phyloP scores from a whole-genome alignment of 2,113 vertebrate species.

The Nyctibius bracteatus region DNA sequence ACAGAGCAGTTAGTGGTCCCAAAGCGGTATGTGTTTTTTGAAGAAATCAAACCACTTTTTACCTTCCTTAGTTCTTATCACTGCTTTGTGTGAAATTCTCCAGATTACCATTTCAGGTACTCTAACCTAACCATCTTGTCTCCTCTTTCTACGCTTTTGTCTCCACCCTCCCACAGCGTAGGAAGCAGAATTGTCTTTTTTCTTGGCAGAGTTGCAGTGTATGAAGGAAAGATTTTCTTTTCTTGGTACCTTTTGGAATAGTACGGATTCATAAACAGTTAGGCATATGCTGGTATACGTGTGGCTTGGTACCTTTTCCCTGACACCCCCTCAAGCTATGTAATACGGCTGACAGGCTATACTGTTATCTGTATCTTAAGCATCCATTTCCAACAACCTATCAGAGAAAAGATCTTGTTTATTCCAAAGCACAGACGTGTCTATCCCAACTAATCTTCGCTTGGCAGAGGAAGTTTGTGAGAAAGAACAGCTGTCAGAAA shows the following conservation, averaged over 20 bases:
- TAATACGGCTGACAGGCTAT: fast-evolving
- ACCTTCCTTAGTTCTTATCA: background rate
- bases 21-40: background rate
- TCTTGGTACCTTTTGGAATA: background rate
- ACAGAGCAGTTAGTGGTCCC: background rate
- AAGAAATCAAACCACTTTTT: background rate
- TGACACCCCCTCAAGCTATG: background rate
- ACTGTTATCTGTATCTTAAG: background rate
- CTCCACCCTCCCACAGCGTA: background rate
- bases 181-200: background rate
- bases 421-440: background rate
- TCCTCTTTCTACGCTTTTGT: background rate
- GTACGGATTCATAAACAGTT: background rate
- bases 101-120: background rate
- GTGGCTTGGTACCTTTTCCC: background rate
- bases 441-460: background rate
- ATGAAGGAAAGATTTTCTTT: background rate
- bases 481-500: slow-evolving; percentile 17
- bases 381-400: background rate
- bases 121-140: background rate
- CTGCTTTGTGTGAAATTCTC: background rate
- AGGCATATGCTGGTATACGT: background rate
- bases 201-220: background rate
- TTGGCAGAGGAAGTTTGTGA: background rate
- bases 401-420: slow-evolving; percentile 24